Base-by-base conservation (phyloP, 2,888 invertebrate genomes). In the Drosophila phalerata region DNA sequence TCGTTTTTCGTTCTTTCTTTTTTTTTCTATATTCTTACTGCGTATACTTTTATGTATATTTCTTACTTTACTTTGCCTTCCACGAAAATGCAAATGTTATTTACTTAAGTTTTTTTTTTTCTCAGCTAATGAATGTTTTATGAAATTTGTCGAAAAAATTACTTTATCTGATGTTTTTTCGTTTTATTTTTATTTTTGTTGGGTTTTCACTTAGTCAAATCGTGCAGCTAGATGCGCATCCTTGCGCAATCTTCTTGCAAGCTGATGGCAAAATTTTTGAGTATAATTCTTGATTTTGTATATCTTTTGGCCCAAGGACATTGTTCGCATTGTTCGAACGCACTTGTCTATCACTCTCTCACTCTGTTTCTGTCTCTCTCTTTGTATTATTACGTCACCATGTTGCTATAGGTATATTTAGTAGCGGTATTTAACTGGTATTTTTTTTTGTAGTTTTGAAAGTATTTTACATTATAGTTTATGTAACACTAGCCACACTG, bases 241-340 rank as follows among this genome's bases (percentile, higher is more conserved):
- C 77, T 90, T 88, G 73, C 83, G 83, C 61, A 89, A 77, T 75
- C 86, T 89, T 19, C 70, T 63, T 10, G 90, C 80, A 45, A 90
- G 76, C 71, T 80, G 87, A 49, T 81, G 81, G 64, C 81, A 91
- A 74, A 89, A 76, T 68, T 82, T 85, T 57, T 79, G 82, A 9
- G 91, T 91, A 69, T 84, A 91, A 73, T 71, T 85, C 77, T 80
- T 85, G 61, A 91, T 91, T 87, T 90, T 82, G 64, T 76, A 87
- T 57, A 91, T 89, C 75, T 91, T 91, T 61, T 91, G 88, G 69
- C 86, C 81, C 81, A 91, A 78, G 77, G 91, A 89, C 91, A 91
- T 91, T 42, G 57, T 73, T 64, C 64, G 51, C 69, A 64, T 62
- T 42, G 67, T 56, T 25, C 6, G 5, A 11, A 11, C 42, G 15